Conservation (phyloP, 2,113 vertebrate genomes). For the Ophthalmotilapia sp. region DNA sequence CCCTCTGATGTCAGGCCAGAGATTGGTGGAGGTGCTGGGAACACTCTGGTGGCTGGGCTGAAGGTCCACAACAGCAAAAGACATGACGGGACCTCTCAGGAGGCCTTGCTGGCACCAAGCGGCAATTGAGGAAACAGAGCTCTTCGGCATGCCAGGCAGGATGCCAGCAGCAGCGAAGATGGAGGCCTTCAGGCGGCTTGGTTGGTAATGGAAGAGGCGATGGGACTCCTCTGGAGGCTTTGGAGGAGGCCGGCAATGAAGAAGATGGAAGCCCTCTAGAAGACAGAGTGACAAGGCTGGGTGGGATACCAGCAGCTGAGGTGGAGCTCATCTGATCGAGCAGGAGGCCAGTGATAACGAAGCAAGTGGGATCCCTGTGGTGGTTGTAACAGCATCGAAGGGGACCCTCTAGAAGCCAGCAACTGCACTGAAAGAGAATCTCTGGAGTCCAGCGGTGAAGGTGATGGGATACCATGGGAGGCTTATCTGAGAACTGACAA, state of each 20-base stretch:
- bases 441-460: not conserved
- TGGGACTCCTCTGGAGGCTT: not conserved
- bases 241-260: not conserved
- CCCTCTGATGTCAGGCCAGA: not conserved
- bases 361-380: not conserved
- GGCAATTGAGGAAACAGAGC: not conserved
- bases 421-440: not conserved
- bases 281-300: not conserved
- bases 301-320: not conserved
- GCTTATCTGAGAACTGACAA: not conserved
- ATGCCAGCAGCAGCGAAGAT: not conserved
- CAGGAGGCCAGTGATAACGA: not conserved
- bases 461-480: not conserved
- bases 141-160: not conserved
- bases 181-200: not conserved
- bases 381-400: rapidly evolving
- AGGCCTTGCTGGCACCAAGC: not conserved
- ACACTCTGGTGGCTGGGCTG: not conserved
- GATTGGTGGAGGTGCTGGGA: not conserved
- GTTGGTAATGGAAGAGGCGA: not conserved
- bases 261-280: not conserved
- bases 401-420: not conserved
- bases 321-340: not conserved
- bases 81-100: not conserved
- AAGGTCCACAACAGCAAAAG: not conserved